Evolutionary conservation across 2,113 vertebrate genomes (phyloP).

Genomic region (Notarius lentiginosus): DNA sequence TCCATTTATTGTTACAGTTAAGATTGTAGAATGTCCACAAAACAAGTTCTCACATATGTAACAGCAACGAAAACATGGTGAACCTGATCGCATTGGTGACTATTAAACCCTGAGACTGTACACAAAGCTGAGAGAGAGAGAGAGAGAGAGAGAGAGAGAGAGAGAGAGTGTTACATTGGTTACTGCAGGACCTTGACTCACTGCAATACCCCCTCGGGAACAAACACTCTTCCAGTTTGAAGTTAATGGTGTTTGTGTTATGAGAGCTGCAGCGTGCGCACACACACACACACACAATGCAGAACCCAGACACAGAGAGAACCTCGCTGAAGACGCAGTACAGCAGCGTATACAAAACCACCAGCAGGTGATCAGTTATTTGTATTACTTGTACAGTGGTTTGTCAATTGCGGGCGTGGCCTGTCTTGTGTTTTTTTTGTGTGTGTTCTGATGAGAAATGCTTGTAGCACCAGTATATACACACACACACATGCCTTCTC

Average conservation of each 20-base stretch:
- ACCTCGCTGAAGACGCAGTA: not conserved
- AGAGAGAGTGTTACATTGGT: no score
- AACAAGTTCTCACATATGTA: not conserved
- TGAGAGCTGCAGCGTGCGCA: slow-evolving; percentile 28
- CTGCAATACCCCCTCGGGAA: not conserved
- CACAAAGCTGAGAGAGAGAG: not conserved
- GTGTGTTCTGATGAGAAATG: not conserved
- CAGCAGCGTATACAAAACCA: not conserved
- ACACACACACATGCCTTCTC: not conserved
- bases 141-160: no score
- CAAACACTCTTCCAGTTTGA: not conserved
- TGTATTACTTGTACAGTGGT: not conserved
- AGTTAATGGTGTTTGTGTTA: slow-evolving; percentile 50
- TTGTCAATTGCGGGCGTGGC: not conserved
- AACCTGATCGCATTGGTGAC: not conserved
- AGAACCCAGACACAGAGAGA: slow-evolving; percentile 25
- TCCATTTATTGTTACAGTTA: not conserved
- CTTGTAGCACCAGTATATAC: not conserved
- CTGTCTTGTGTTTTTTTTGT: not conserved
- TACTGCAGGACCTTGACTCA: slow-evolving; percentile 31
- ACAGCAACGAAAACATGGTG: not conserved
- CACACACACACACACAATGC: not conserved
- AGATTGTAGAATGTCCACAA: not conserved
- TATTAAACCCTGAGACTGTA: not conserved
- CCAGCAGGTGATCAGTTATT: not conserved